Evolutionary conservation across 2,888 invertebrate species (phyloP).

Genomic region (Andrena marginata): DNA sequence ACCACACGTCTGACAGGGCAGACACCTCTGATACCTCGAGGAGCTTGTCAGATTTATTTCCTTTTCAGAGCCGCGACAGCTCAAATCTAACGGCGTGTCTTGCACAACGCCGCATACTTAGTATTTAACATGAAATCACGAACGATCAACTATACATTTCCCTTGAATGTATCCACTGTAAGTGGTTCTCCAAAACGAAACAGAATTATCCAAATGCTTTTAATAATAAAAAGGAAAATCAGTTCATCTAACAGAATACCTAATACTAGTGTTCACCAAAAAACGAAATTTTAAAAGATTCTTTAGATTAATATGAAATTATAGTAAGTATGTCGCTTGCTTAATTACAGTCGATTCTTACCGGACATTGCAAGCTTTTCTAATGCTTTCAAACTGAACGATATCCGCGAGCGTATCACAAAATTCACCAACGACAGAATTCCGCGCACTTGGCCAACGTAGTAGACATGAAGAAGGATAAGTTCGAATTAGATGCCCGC

Average conservation of each 20-base stretch:
- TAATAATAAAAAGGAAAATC: neutral
- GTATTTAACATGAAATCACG: conserved; percentile 7
- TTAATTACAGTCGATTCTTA: conserved; percentile 33
- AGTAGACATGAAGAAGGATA: conserved; percentile 36
- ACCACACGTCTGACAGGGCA: conserved; percentile 88
- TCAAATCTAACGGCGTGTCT: conserved; percentile 77
- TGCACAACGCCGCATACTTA: conserved; percentile 65
- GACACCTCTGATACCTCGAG: conserved; percentile 67
- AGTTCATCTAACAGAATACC: neutral
- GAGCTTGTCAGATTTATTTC: conserved; percentile 35
- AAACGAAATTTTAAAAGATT: neutral
- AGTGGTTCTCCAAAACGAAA: neutral
- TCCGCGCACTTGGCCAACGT: conserved; percentile 19
- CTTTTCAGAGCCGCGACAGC: conserved; percentile 63
- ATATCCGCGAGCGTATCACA: conserved; percentile 4
- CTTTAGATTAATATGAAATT: neutral
- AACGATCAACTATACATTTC: neutral
- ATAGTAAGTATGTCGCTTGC: neutral
- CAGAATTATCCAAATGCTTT: neutral
- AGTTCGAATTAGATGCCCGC: conserved; percentile 42
- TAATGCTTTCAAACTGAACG: neutral
- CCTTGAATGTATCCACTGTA: neutral
- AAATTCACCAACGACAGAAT: conserved; percentile 1
- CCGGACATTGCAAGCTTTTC: conserved; percentile 56
- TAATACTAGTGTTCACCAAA: neutral